Base-by-base conservation (phyloP, 37 sponge, comb jelly and placozoan genomes). In the Bolinopsis microptera region DNA sequence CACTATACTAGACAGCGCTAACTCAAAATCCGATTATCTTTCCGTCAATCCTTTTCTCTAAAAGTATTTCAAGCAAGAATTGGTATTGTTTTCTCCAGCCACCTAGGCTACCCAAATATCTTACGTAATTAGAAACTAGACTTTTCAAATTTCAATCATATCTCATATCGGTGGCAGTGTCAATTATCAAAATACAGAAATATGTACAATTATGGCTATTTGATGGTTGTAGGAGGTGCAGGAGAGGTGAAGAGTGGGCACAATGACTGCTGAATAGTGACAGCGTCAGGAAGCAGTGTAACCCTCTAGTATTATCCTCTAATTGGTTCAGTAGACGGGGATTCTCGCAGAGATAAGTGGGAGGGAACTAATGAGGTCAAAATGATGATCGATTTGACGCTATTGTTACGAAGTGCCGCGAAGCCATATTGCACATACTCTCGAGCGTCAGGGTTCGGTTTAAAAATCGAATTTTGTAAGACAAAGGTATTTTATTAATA, bases 91-190 rank as follows among this genome's bases (percentile, higher is more conserved):
- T 70, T 26, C 21, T 26, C 28, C 2, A 70, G 74, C 30, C 74
- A 70, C 30, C 74, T 9, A 26, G 74, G 30, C 74, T 70, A 26
- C 74, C 74, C 25, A 70, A 70, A 70, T 70, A 2, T 70, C 1
- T 70, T 28, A 28, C 74, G 74, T 70, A 70, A 70, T 70, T 70
- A 70, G 74, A 70, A 70, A 70, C 74, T 70, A 70, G 74, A 70
- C 74, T 70, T 28, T 70, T 70, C 74, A 70, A 70, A 70, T 70
- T 70, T 70, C 74, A 1, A 70, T 8, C 1, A 1, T 70, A 70
- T 70, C 5, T 70, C 74, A 70, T 70, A 70, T 22, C 74, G 61
- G 9, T 48, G 61, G 13, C 5, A 5, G 61, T 18, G 61, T 48
- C 61, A 48, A 48, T 48, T 48, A 48, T n/a, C n/a, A n/a, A n/a